phyloP scores from a whole-genome alignment of 2,888 invertebrate species.

The Coremacera marginata region DNA sequence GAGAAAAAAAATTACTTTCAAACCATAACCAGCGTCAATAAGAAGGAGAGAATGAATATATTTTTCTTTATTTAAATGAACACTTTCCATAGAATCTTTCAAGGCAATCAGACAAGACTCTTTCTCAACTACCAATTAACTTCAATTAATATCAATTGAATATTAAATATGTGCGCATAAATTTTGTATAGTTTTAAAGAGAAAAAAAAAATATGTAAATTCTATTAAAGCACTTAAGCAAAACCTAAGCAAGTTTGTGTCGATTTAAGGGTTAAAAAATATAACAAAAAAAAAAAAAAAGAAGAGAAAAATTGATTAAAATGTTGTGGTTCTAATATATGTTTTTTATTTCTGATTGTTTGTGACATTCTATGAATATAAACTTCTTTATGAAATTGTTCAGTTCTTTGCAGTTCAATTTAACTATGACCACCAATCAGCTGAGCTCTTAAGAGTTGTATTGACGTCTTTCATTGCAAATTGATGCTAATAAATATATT shows the following conservation, averaged over 20 bases:
- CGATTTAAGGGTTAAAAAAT: background rate
- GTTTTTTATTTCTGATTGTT: background rate
- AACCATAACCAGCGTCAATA: background rate
- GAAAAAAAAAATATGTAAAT: background rate
- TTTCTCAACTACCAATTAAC: constrained; percentile 7
- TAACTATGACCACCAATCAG: background rate
- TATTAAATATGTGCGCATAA: background rate
- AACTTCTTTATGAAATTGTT: too few relatives aligned
- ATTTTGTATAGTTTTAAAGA: background rate
- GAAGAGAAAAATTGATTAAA: background rate
- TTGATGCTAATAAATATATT: background rate
- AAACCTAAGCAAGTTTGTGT: background rate
- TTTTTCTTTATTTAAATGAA: background rate
- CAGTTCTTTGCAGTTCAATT: too few relatives aligned
- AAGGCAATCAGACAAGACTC: background rate
- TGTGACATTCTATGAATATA: too few relatives aligned
- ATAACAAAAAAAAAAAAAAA: too few relatives aligned
- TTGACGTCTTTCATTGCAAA: background rate
- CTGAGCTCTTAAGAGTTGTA: background rate
- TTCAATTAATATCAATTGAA: constrained; percentile 26
- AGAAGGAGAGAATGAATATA: background rate
- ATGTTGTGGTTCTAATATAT: background rate
- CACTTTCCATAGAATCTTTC: background rate
- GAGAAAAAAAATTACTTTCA: background rate
- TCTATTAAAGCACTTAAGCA: background rate